phyloP scores from a whole-genome alignment of 2,888 invertebrate genomes.

The Schizotus pectinicornis region DNA sequence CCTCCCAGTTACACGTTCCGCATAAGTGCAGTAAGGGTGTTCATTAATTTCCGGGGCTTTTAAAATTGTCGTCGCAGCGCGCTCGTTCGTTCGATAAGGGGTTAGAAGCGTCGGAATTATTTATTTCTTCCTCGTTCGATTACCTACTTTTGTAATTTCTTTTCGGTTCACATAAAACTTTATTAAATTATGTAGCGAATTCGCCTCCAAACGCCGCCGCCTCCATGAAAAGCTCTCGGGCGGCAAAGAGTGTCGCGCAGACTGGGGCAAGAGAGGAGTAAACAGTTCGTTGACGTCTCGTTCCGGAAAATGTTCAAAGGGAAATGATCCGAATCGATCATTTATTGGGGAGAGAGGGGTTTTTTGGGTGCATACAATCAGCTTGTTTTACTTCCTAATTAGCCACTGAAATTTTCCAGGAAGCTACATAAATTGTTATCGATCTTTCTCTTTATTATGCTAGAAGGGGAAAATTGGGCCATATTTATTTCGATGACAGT shows the following conservation, averaged over 20 bases:
- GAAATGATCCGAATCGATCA: slow-evolving; percentile 6
- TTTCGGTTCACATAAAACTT: slow-evolving; percentile 8
- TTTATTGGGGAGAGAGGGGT: slow-evolving; percentile 9
- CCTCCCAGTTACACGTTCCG: too few relatives aligned
- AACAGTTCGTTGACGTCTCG: slow-evolving; percentile 17
- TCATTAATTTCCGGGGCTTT: slow-evolving; percentile 1
- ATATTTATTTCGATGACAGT: too few relatives aligned
- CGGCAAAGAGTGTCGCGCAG: neutral
- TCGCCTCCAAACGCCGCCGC: neutral
- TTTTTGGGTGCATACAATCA: neutral
- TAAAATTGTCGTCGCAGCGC: neutral
- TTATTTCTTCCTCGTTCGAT: slow-evolving; percentile 8
- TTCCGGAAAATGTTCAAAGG: neutral
- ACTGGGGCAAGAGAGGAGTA: slow-evolving; percentile 7
- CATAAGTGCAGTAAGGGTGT: too few relatives aligned
- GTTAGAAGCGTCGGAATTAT: slow-evolving; percentile 1
- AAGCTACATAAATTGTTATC: slow-evolving; percentile 10
- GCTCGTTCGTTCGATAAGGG: neutral
- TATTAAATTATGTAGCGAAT: slow-evolving; percentile 15
- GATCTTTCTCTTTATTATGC: neutral
- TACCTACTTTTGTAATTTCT: slow-evolving; percentile 8
- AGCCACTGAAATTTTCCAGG: slow-evolving; percentile 1
- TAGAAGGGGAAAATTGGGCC: too few relatives aligned
- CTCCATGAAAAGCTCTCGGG: slow-evolving; percentile 10
- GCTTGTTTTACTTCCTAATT: slow-evolving; percentile 12